Evolutionary conservation across 2,113 vertebrate species (phyloP).

Genomic region (Anolis sagrei): DNA sequence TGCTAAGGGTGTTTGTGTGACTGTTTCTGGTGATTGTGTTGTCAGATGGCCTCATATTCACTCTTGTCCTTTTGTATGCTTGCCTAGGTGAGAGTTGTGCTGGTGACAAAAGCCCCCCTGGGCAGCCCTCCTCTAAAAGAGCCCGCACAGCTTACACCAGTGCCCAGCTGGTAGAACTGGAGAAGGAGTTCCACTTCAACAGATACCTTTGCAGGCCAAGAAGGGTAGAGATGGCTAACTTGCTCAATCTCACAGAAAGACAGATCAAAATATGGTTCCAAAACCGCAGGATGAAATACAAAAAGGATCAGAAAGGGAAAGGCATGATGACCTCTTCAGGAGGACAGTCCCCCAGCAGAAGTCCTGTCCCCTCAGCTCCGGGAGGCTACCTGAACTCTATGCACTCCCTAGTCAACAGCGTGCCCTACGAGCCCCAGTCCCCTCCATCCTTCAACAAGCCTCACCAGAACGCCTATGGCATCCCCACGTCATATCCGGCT

Average conservation of each 20-base stretch:
- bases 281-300: slow-evolving; percentile 99
- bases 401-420: slow-evolving; percentile 97
- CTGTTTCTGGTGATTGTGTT: slow-evolving; percentile 30
- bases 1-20: too few relatives aligned
- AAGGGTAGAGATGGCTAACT: slow-evolving; percentile 97
- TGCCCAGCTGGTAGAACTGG: slow-evolving; percentile 98
- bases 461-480: slow-evolving; percentile 90
- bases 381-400: slow-evolving; percentile 94
- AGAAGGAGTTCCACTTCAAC: slow-evolving; percentile 99
- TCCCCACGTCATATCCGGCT: slow-evolving; percentile 89
- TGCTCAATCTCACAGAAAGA: slow-evolving; percentile 97
- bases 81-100: slow-evolving; percentile 94
- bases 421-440: slow-evolving; percentile 92
- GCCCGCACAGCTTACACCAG: slow-evolving; percentile 98
- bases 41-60: slow-evolving; percentile 48
- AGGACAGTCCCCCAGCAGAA: slow-evolving; percentile 92
- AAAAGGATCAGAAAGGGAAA: slow-evolving; percentile 98
- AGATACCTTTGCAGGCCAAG: slow-evolving; percentile 96
- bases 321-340: slow-evolving; percentile 97
- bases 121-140: slow-evolving; percentile 93
- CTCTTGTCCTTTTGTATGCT: slow-evolving; percentile 76
- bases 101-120: slow-evolving; percentile 95
- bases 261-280: slow-evolving; percentile 99
- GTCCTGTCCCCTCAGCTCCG: slow-evolving; percentile 86
- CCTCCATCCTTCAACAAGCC: slow-evolving; percentile 93